phyloP scores from a whole-genome alignment of 2,888 invertebrate genomes.

The Sinopyrophorus schimmeli region DNA sequence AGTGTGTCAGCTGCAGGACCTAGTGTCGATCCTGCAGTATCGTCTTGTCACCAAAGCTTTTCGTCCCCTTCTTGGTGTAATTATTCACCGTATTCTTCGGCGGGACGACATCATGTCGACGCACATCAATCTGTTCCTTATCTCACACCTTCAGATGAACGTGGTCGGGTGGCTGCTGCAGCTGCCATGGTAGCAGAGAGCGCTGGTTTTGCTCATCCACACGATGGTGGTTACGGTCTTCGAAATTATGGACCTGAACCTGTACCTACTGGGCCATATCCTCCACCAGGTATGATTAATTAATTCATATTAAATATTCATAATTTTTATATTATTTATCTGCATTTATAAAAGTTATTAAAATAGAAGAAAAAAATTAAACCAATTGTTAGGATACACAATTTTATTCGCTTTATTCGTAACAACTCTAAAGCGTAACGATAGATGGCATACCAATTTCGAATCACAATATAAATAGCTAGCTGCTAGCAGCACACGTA shows the following conservation, averaged over 20 bases:
- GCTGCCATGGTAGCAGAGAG: constrained; percentile 62
- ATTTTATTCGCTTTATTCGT: constrained; percentile 4
- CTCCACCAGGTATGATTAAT: constrained; percentile 75
- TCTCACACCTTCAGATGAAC: constrained; percentile 70
- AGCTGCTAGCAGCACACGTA: constrained; percentile 23
- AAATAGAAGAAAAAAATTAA: background rate
- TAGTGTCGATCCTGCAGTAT: constrained; percentile 59
- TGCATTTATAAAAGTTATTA: background rate
- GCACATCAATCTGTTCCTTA: constrained; percentile 67
- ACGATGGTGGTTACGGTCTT: constrained; percentile 66
- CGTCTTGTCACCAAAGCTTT: constrained; percentile 71
- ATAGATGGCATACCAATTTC: constrained; percentile 29
- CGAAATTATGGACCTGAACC: constrained; percentile 75
- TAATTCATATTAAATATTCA: constrained; percentile 56
- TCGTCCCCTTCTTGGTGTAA: constrained; percentile 74
- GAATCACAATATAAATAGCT: constrained; percentile 27
- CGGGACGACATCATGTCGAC: constrained; percentile 64
- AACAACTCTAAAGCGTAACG: constrained; percentile 15
- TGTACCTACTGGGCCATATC: constrained; percentile 75
- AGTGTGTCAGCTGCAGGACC: constrained; percentile 57
- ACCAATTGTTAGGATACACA: background rate
- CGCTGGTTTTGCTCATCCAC: constrained; percentile 71
- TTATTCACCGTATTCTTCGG: constrained; percentile 65
- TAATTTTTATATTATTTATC: background rate
- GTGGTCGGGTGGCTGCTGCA: constrained; percentile 64